phyloP scores from a whole-genome alignment of 92 coral and sea anemone genomes.

The Umimayanthus kanabou region DNA sequence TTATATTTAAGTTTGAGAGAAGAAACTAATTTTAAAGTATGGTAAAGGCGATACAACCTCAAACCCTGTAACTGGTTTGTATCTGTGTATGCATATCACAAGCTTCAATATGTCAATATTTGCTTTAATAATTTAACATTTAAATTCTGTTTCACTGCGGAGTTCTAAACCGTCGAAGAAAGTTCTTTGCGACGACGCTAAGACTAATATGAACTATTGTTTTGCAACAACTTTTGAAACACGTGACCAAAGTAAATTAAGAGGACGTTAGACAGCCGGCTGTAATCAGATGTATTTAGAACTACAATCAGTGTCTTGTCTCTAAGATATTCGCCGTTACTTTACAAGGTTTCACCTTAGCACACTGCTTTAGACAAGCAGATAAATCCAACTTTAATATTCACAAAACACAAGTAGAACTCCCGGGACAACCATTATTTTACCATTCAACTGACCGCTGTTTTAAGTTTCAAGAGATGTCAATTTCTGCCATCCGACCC shows the following conservation, averaged over 20 bases:
- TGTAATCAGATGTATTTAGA: no score
- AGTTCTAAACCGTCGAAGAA: neutral
- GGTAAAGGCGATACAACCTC: neutral
- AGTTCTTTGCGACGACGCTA: neutral
- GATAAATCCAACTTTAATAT: no score
- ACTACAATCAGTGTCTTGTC: neutral
- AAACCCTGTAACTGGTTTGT: neutral
- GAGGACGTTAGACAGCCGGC: neutral
- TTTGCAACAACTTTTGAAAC: neutral
- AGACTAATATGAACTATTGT: neutral
- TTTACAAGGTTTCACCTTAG: neutral
- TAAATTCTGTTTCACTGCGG: no score
- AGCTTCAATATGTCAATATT: neutral
- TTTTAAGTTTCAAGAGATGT: neutral
- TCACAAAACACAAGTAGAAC: neutral
- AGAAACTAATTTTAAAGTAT: no score
- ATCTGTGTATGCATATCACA: neutral
- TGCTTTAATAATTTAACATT: no score
- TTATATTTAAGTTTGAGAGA: neutral
- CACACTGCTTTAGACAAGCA: neutral
- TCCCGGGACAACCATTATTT: neutral
- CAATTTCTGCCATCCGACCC: neutral
- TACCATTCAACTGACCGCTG: neutral
- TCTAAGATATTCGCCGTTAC: no score
- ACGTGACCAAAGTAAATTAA: neutral